Evolutionary conservation across 2,113 vertebrate species (phyloP).

Genomic region (Heterocephalus glaber): DNA sequence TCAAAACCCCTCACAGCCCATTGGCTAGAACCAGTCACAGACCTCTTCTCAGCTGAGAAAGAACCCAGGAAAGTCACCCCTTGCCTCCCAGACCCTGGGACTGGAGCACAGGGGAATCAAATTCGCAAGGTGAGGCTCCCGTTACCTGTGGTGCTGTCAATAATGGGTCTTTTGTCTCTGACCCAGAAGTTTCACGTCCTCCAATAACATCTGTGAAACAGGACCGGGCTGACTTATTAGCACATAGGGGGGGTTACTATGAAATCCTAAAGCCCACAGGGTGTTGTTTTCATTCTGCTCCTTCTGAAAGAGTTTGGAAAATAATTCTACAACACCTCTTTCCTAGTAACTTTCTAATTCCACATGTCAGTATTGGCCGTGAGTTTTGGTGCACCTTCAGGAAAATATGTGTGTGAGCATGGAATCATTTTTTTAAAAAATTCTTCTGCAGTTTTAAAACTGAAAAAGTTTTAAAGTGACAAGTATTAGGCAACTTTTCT

Average conservation of each 20-base stretch:
- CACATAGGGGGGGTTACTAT: neutral
- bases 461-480: neutral
- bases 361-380: neutral
- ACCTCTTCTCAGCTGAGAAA: neutral
- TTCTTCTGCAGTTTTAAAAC: neutral
- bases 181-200: neutral
- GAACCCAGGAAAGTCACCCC: neutral
- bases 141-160: neutral
- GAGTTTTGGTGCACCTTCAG: neutral
- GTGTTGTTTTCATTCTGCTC: neutral
- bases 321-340: neutral
- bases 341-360: neutral
- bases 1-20: neutral
- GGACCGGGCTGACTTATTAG: neutral
- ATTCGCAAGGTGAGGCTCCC: neutral
- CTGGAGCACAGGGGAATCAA: neutral
- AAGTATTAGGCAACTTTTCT: conserved; percentile 13
- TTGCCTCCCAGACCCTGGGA: neutral
- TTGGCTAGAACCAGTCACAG: neutral
- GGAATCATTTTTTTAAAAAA: neutral
- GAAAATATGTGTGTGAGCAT: neutral
- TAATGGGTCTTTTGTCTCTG: neutral
- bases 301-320: neutral
- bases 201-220: neutral
- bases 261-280: neutral